Evolutionary conservation across 2,113 vertebrate genomes (phyloP), one percentile per base, ranked within the genome.

Genomic region (cat (Felis catus)): DNA sequence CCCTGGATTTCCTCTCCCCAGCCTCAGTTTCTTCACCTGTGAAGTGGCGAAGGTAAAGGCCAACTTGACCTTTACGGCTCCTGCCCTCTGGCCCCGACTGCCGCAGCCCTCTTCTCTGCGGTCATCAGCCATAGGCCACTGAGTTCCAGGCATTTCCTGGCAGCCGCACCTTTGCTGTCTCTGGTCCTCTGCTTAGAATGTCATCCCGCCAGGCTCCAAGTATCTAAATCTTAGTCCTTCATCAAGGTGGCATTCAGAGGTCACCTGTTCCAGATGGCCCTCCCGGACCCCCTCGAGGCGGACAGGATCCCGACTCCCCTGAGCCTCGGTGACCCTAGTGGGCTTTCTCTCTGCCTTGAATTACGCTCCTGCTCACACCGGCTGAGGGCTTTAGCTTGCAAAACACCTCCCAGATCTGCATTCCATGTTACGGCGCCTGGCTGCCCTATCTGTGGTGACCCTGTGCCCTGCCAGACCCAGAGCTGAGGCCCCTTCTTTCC

Each of bases 21-120:
- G 71, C 63, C 92, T 97, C 83, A 48, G 41, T 90, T 96, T 95
- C 95, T 45, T 80, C 70, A 36, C 10, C 66, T 55, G 61, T 51
- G 82, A 85, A 33, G 27, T 45, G 58, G 63, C 18, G 58, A n/a
- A 16, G 4, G 5, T 6, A 36, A 88, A 95, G 65, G 76, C 39
- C 88, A 45, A 65, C 27, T 65, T 92, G 90, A 58, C 29, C 12
- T 66, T 58, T 33, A 45, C 45, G 39, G 70, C 45, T 71, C 10
- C 70, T 31, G 70, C 78, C 63, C 4, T 8, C 68, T 36, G 65
- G 83, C 16, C 53, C 39, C 31, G 1, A 29, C 29, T 3, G 25
- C 25, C 58, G 15, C 25, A 10, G 58, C 27, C 15, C 31, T 25
- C 15, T 55, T 11, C 36, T 53, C 25, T 55, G 45, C 31, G 3